Percentiles rank a stretch among this genome's conserved stretches.
These are phyloP conservation scores for Eurois occulta DNA, from an alignment of 2,888 invertebrate genomes.

Conservation along the genomic window DNA sequence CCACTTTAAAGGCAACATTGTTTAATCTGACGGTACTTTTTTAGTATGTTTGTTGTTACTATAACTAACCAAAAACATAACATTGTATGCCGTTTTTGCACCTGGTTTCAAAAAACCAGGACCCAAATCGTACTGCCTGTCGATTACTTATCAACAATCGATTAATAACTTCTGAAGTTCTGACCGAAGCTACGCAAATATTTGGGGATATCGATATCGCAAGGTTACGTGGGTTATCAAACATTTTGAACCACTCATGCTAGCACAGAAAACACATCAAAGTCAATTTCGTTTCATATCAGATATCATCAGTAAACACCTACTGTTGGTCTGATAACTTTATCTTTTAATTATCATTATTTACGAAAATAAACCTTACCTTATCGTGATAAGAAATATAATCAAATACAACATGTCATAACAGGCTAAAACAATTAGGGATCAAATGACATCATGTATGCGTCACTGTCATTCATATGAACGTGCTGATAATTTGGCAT, in stretches of 20 bases:
- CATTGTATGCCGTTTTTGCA: neutral
- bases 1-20: neutral
- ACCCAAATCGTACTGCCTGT: neutral
- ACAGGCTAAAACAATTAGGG: slow-evolving; percentile 11
- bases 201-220: neutral
- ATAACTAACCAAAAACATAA: neutral
- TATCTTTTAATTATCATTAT: slow-evolving; percentile 45
- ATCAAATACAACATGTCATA: slow-evolving; percentile 35
- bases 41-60: neutral
- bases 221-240: slow-evolving; percentile 6
- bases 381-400: slow-evolving; percentile 12
- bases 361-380: slow-evolving; percentile 17
- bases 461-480: neutral
- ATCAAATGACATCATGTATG: slow-evolving; percentile 4
- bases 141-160: neutral
- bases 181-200: neutral
- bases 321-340: slow-evolving; percentile 38
- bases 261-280: neutral
- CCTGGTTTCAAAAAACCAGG: neutral
- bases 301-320: slow-evolving; percentile 21
- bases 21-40: neutral
- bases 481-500: neutral
- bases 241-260: slow-evolving; percentile 20
- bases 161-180: neutral
- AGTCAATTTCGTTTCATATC: neutral